A percentile compares a stretch with the other conserved stretches of the same genome.
Evolutionary conservation across 2,797 vertebrate genomes (phyloP).

Genomic region (Gadopsis bispinosus): DNA sequence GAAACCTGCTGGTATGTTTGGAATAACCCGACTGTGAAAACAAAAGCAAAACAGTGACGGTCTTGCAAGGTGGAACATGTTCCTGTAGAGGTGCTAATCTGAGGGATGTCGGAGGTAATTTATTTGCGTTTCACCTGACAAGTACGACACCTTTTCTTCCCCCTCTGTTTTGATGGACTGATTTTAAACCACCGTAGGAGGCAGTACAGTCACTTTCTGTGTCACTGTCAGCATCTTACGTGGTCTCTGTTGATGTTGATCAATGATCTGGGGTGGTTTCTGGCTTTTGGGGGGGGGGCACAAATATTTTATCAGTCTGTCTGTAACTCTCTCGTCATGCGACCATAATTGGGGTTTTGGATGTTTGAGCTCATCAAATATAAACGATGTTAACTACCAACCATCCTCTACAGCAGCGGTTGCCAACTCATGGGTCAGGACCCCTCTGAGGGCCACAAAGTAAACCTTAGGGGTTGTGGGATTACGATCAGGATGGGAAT

Average conservation of each 20-base stretch:
- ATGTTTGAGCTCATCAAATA: constrained; percentile 8
- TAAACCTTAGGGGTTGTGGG: not conserved
- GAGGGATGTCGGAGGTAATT: constrained; percentile 4
- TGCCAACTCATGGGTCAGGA: not conserved
- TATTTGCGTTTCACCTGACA: not conserved
- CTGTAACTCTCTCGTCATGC: not conserved
- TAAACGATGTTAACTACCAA: not conserved
- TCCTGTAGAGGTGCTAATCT: constrained; percentile 24
- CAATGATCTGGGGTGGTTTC: not conserved
- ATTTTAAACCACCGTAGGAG: not conserved
- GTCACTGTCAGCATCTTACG: constrained; percentile 8
- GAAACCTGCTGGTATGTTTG: constrained; percentile 27
- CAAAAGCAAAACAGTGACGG: constrained; percentile 19
- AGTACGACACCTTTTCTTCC: not conserved
- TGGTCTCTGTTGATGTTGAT: not conserved
- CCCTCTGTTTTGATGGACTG: not conserved
- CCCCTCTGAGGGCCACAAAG: not conserved
- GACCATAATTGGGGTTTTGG: not conserved
- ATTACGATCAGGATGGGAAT: not conserved
- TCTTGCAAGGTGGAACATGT: constrained; percentile 51
- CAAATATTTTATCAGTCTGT: not conserved
- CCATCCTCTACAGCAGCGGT: not conserved
- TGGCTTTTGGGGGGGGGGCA: not conserved
- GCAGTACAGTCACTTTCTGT: not conserved
- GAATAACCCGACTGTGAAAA: constrained; percentile 30